Evolutionary conservation across 2,113 vertebrate species (phyloP), one percentile per base, ranked within the genome.

Genomic region (Nipponia nippon): DNA sequence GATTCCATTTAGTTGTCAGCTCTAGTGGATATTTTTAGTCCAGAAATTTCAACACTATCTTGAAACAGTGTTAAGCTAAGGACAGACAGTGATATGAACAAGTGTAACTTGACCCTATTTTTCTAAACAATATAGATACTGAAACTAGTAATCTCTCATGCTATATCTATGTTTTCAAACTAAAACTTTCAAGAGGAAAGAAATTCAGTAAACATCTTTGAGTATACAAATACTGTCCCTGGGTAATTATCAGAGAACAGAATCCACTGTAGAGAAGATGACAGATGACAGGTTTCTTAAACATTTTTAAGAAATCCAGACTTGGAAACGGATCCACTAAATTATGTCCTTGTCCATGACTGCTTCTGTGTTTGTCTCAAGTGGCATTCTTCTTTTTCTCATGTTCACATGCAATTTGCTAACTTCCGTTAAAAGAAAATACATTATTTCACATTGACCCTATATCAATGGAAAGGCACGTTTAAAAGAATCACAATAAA

Each of bases 1-100:
- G 32, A 73, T 80, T 86, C 58, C 6, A 3, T 77, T 77, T 89
- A 58, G 29, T 81, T 78, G 75, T 89, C 88, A 81, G 83, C 44
- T 63, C 40, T 11, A 47, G 56, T 13, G 78, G 93, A 19, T 96
- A 95, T 95, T 93, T 97, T 96, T 92, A 93, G 95, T 12, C 46
- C 71, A 66, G 73, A 92, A 88, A 71, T 89, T 80, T 96, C 92
- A 86, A 59, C 85, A 22, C 71, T 89, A 59, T 92, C 92, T 92
- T 90, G 79, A 94, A 93, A 81, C n/a, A 90, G 63, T 32, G 90
- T 90, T 92, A 67, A 88, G 40, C 92, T 73, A 86, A 81, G 85
- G 83, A 89, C 88, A 96, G 55, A 13, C 79, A 90, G 46, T 0
- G n/a, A 83, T 55, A 52, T 5, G 26, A 75, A 42, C 77, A 80